phyloP scores from a whole-genome alignment of 1,140 invertebrate genomes.

The Heliconius hermathena region DNA sequence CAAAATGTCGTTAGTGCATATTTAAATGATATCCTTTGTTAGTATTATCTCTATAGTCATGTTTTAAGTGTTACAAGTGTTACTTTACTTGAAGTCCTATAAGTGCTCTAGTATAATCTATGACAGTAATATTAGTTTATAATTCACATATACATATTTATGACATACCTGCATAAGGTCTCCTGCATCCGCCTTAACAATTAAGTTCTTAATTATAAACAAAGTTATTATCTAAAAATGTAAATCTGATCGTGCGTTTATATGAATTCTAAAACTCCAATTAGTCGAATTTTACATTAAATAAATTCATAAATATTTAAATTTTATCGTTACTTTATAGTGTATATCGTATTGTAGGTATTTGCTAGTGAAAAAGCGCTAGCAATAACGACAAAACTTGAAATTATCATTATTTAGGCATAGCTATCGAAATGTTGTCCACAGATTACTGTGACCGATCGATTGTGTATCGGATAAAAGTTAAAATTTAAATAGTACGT shows the following conservation, averaged over 20 bases:
- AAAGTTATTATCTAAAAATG: constrained; percentile 19
- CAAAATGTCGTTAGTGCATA: constrained; percentile 2
- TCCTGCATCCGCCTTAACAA: constrained; percentile 20
- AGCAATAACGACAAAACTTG: not conserved
- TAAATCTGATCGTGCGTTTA: constrained; percentile 37
- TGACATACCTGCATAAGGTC: constrained; percentile 23
- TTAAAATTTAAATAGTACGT: constrained; percentile 48
- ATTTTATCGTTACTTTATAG: not conserved
- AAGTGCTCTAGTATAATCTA: constrained; percentile 10
- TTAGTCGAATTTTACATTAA: not conserved
- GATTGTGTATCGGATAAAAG: constrained; percentile 11
- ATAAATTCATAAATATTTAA: not conserved
- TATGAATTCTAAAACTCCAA: constrained; percentile 48
- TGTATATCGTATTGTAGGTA: constrained; percentile 12
- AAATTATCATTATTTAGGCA: constrained; percentile 1
- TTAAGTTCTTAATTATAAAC: constrained; percentile 21
- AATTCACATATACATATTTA: constrained; percentile 18
- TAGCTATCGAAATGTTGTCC: not conserved
- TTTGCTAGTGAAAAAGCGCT: constrained; percentile 8
- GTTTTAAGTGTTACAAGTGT: constrained; percentile 7
- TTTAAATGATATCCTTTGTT: not conserved
- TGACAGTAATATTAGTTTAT: constrained; percentile 3
- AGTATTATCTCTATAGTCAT: constrained; percentile 9
- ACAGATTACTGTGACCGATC: not conserved
- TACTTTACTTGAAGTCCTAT: constrained; percentile 5